These are phyloP conservation scores for Drosophila leonis DNA, from an alignment of 2,888 invertebrate genomes.

Conservation along the genomic window DNA sequence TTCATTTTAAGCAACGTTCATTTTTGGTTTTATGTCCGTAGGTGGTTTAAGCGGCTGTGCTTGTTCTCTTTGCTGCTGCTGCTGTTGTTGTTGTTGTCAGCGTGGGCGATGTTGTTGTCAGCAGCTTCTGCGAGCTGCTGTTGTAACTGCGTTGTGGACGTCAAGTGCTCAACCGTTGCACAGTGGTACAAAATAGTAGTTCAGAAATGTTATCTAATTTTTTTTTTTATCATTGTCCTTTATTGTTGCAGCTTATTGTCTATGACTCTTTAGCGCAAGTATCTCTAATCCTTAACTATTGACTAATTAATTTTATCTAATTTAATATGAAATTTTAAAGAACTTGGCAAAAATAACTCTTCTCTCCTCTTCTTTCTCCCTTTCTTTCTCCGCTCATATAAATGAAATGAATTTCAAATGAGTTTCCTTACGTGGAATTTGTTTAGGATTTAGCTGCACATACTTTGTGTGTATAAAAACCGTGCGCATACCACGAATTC, in stretches of 20 bases:
- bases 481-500: conserved; percentile 17
- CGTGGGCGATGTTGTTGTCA: conserved; percentile 43
- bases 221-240: too few relatives aligned
- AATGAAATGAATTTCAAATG: conserved; percentile 4
- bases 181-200: conserved; percentile 27
- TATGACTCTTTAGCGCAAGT: too few relatives aligned
- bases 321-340: neutral
- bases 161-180: conserved; percentile 27
- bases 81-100: conserved; percentile 4
- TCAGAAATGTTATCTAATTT: too few relatives aligned
- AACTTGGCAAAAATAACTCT: neutral
- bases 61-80: conserved; percentile 42
- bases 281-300: too few relatives aligned
- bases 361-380: neutral
- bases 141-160: conserved; percentile 30
- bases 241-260: too few relatives aligned
- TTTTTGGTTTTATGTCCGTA: conserved; percentile 68
- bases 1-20: conserved; percentile 53
- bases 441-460: conserved; percentile 13
- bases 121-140: conserved; percentile 27
- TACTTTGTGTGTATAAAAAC: conserved; percentile 3
- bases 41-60: conserved; percentile 59
- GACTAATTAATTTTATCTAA: too few relatives aligned
- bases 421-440: conserved; percentile 9
- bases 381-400: neutral